Evolutionary conservation across 1,140 invertebrate genomes (phyloP).

Genomic region (Lepidurus apus): DNA sequence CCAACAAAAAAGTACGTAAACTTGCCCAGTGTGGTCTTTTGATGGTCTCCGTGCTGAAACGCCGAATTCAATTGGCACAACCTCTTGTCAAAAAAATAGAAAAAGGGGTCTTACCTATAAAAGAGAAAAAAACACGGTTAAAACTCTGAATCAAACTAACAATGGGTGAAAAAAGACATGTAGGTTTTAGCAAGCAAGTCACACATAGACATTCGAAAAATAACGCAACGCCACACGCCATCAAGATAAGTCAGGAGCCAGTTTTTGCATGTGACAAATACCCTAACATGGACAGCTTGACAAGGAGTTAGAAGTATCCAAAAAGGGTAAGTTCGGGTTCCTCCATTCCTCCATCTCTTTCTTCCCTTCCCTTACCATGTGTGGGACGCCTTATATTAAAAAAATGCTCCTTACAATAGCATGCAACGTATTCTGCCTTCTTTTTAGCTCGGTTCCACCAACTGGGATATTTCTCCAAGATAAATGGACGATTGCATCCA

Average conservation of each 20-base stretch:
- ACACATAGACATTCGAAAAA: background rate
- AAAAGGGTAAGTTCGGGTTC: background rate
- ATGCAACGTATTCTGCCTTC: background rate
- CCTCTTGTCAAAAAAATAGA: background rate
- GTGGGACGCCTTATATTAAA: too few species aligned
- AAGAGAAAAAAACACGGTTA: background rate
- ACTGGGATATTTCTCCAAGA: background rate
- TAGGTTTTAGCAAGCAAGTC: background rate
- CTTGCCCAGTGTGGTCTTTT: too few species aligned
- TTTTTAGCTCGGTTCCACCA: background rate
- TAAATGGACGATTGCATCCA: background rate
- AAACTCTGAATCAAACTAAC: background rate
- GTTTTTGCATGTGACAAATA: constrained; percentile 22
- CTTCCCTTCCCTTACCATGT: background rate
- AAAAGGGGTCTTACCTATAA: background rate
- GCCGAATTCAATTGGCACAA: too few species aligned
- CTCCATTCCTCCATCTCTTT: background rate
- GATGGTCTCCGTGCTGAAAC: too few species aligned
- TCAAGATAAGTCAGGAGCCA: constrained; percentile 13
- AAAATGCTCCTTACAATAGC: background rate
- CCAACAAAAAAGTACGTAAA: too few species aligned
- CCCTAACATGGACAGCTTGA: background rate
- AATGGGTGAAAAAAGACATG: background rate
- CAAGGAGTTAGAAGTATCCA: background rate
- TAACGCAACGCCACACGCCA: background rate